Conservation (phyloP, 1,140 invertebrate genomes). For the Mercenaria mercenaria region DNA sequence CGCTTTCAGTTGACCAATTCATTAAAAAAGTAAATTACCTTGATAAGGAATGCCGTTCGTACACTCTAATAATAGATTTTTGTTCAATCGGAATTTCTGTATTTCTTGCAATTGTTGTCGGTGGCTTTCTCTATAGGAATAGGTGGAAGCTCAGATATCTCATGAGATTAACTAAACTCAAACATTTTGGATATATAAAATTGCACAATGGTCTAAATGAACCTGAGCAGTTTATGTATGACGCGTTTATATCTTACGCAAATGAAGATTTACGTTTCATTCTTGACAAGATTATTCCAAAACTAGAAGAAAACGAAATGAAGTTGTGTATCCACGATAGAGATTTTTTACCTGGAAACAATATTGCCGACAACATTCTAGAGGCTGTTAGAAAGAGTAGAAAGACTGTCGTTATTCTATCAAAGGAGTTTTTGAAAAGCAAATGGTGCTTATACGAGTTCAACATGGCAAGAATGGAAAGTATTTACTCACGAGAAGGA, state of each 20-base stretch:
- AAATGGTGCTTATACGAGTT: conserved; percentile 88
- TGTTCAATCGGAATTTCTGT: not conserved
- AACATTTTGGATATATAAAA: conserved; percentile 26
- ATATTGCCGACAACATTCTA: conserved; percentile 89
- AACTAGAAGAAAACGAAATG: conserved; percentile 68
- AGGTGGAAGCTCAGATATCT: conserved; percentile 59
- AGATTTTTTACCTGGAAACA: conserved; percentile 77
- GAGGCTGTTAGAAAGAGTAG: conserved; percentile 88
- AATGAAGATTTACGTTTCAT: conserved; percentile 68
- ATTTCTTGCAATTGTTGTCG: conserved; percentile 14
- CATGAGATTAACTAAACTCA: conserved; percentile 11
- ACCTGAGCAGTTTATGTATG: conserved; percentile 58
- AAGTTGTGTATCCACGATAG: conserved; percentile 75
- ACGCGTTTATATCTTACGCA: conserved; percentile 76
- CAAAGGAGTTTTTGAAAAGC: conserved; percentile 89
- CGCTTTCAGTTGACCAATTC: not conserved
- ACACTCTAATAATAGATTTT: not conserved
- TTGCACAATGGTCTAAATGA: not conserved
- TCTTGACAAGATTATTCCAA: conserved; percentile 46
- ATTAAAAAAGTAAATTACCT: not conserved
- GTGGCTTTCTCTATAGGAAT: conserved; percentile 39
- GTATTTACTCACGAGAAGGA: conserved; percentile 30
- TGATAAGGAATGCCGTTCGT: conserved; percentile 2
- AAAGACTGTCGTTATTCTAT: conserved; percentile 89
- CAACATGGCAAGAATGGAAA: conserved; percentile 63